Evolutionary conservation across 2,888 invertebrate species (phyloP), one percentile per base, ranked within the genome.

Genomic region (Steromphala cineraria): DNA sequence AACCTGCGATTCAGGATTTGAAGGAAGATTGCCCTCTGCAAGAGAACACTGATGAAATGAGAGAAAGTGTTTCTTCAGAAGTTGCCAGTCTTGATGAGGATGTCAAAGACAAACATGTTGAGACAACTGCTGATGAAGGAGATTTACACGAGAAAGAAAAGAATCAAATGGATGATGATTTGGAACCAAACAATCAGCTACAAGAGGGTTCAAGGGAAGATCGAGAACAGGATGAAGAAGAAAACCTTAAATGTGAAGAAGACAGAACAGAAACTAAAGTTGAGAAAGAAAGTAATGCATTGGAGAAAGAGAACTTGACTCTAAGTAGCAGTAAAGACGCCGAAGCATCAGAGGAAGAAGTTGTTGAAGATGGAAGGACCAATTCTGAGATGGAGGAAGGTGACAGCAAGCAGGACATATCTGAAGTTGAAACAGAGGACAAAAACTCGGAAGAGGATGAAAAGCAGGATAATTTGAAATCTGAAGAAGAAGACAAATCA

Each of bases 321-420:
- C 36, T 28, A n/a, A 19, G 10, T 76, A 21, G 56, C 56, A 86
- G 84, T 79, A 62, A 78, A 19, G 84, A 81, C 52, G 81, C 82
- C 82, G 84, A 84, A 76, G 82, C 81, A 13, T 82, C 83, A 75
- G 83, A 84, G 81, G 81, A 85, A 75, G 81, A 82, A 31, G 84
- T 83, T n/a, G 83, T 81, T n/a, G 84, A 83, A 8, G 83, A 84
- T 79, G 80, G 78, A 62, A 28, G 78, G 46, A 28, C 75, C 10
- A 67, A 78, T 67, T 67, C 19, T 40, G 53, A 19, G 17, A 67
- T 74, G 28, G 36, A 40, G 36, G 62, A 52, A 40, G 78, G 74
- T 75, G 71, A 74, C 4, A 10, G n/a, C 17, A n/a, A 36, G 15
- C 40, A 36, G 19, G 40, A 74, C 8, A 19, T 40, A 40, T 10